phyloP scores from a whole-genome alignment of 2,113 vertebrate genomes.

The Perca fluviatilis region DNA sequence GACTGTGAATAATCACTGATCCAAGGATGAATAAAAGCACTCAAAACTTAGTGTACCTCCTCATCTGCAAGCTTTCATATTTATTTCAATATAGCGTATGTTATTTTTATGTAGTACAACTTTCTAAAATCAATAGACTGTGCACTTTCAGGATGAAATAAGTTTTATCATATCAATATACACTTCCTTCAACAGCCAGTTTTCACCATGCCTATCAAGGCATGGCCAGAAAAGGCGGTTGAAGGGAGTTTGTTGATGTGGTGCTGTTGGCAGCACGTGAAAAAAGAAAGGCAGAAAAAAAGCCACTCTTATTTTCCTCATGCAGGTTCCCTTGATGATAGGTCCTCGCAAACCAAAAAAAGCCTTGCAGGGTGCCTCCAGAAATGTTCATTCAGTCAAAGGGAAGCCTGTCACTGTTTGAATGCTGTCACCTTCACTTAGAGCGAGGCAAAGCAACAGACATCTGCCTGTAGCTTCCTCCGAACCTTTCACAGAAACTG shows the following conservation, averaged over 20 bases:
- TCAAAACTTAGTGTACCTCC: conserved; percentile 44
- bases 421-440: conserved; percentile 86
- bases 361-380: conserved; percentile 85
- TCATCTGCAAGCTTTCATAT: conserved; percentile 67
- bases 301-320: conserved; percentile 47
- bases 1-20: conserved; percentile 76
- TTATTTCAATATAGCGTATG: conserved; percentile 70
- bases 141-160: conserved; percentile 62
- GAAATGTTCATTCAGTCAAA: conserved; percentile 83
- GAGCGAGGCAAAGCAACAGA: conserved; percentile 44
- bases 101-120: conserved; percentile 72
- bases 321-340: conserved; percentile 67
- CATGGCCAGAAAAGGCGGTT: conserved; percentile 20
- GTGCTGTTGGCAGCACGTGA: conserved; percentile 17
- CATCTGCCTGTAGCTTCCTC: conserved; percentile 50
- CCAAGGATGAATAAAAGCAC: conserved; percentile 70
- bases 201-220: conserved; percentile 35
- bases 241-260: conserved; percentile 44
- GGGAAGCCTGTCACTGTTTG: conserved; percentile 64
- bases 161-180: conserved; percentile 65
- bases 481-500: conserved; percentile 28
- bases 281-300: conserved; percentile 39
- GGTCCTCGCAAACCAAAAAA: conserved; percentile 69
- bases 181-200: conserved; percentile 55
- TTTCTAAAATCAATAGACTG: conserved; percentile 71